Evolutionary conservation across 2,113 vertebrate genomes (phyloP).

Genomic region (Etheostoma spectabile): DNA sequence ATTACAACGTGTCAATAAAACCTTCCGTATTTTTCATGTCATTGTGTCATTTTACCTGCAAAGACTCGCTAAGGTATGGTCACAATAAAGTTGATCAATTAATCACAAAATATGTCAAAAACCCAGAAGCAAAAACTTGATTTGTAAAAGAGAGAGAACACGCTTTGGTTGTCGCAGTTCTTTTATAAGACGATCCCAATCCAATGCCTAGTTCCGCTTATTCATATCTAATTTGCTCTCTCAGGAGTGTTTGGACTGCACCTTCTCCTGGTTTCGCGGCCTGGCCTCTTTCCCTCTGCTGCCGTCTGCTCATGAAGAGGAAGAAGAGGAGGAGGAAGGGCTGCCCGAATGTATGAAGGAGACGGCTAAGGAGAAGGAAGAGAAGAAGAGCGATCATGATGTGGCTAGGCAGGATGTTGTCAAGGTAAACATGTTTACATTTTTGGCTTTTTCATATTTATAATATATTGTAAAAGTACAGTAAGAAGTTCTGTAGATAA

Average conservation of each 20-base stretch:
- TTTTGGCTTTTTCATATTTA: rapidly evolving
- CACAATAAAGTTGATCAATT: background rate
- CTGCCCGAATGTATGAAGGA: conserved; percentile 80
- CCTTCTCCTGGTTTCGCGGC: conserved; percentile 93
- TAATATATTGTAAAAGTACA: background rate
- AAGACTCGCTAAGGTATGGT: background rate
- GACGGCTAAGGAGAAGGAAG: conserved; percentile 85
- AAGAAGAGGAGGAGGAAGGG: conserved; percentile 85
- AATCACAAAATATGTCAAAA: background rate
- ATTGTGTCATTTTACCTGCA: background rate
- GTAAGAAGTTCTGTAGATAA: background rate
- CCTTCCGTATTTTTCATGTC: background rate
- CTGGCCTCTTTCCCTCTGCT: conserved; percentile 88
- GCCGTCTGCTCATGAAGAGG: conserved; percentile 85
- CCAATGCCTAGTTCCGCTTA: background rate
- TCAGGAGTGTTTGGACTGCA: conserved; percentile 91
- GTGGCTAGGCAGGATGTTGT: conserved; percentile 90
- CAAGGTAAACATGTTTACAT: conserved; percentile 83
- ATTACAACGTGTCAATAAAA: background rate
- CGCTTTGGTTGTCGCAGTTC: background rate
- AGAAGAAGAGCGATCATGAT: conserved; percentile 88
- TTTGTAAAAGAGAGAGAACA: background rate
- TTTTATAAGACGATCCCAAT: background rate
- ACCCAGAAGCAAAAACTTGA: background rate
- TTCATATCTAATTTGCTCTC: background rate